Conservation (phyloP, 2,797 vertebrate species). For the Melanotaenia parkinsoni region DNA sequence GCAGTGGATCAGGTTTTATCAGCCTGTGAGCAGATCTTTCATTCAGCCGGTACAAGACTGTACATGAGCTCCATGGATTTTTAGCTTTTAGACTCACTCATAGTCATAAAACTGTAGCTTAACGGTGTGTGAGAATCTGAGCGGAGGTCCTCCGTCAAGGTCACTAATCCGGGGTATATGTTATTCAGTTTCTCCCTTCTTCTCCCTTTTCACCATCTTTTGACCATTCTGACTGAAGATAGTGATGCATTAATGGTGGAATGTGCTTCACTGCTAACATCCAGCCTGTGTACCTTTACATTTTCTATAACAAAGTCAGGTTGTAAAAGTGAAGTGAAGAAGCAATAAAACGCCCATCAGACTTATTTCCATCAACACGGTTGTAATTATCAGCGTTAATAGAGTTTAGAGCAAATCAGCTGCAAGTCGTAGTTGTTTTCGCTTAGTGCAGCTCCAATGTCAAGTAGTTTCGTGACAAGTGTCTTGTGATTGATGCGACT, state of each 20-base stretch:
- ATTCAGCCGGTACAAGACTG: neutral
- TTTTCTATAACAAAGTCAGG: neutral
- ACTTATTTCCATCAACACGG: conserved; percentile 23
- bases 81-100: neutral
- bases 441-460: neutral
- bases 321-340: neutral
- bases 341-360: neutral
- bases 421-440: conserved; percentile 28
- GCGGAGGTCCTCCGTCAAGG: neutral
- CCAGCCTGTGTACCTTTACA: neutral
- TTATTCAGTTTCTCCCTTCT: neutral
- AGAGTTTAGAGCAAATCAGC: conserved; percentile 8
- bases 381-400: conserved; percentile 29
- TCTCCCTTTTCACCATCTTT: neutral
- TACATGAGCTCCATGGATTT: neutral
- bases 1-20: neutral
- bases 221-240: neutral
- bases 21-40: neutral
- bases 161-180: neutral
- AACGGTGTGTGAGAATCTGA: neutral
- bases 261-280: neutral
- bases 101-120: no score
- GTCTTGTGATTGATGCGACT: conserved; percentile 6
- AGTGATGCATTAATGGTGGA: no score
- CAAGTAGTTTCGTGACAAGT: neutral